Evolutionary conservation across 2,113 vertebrate species (phyloP).

Genomic region (Leucosticte australis): DNA sequence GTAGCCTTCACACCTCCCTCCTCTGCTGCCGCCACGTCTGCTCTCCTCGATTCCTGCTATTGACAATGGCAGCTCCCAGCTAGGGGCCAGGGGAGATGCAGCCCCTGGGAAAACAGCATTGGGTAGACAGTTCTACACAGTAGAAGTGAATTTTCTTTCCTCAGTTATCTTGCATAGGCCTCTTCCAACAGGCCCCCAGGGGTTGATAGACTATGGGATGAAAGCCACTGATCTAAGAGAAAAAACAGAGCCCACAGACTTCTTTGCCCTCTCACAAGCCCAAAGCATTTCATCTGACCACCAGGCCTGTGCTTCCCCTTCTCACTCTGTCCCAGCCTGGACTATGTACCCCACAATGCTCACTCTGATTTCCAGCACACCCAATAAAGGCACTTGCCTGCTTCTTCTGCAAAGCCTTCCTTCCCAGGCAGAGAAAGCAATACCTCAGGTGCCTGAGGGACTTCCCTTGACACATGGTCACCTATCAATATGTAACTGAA

Average conservation of each 20-base stretch:
- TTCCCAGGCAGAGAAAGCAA: neutral
- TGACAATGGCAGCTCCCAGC: neutral
- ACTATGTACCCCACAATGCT: rapidly evolving
- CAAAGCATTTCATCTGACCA: neutral
- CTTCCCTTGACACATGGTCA: rapidly evolving
- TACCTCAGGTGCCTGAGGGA: neutral
- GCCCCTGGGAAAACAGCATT: neutral
- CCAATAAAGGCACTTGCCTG: neutral
- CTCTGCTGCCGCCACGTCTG: neutral
- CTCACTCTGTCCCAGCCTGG: neutral
- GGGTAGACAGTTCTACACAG: neutral
- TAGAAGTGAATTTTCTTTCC: neutral
- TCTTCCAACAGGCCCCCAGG: neutral
- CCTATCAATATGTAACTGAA: neutral
- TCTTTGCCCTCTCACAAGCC: neutral
- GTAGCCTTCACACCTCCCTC: constrained; percentile 37
- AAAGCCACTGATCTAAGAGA: neutral
- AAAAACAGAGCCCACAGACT: neutral
- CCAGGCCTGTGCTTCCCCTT: neutral
- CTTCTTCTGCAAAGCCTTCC: neutral
- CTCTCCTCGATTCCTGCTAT: neutral
- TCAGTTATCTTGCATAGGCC: neutral
- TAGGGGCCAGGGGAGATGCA: neutral
- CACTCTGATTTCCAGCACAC: neutral
- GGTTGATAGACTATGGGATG: neutral